These are phyloP conservation scores for Bombus confusus DNA, from an alignment of 1,140 invertebrate species.

Conservation along the genomic window DNA sequence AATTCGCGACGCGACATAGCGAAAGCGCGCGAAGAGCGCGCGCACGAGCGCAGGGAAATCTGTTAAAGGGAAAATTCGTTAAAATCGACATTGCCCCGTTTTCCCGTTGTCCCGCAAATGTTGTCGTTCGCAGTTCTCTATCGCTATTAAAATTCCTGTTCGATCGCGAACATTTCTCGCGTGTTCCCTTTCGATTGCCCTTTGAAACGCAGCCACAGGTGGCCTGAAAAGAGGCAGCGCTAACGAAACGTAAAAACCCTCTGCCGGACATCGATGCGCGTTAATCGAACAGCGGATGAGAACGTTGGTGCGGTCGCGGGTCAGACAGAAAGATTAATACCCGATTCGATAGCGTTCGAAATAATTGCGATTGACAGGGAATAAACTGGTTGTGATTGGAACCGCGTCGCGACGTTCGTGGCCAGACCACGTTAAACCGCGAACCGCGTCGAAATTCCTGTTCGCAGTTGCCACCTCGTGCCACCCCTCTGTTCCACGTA, in stretches of 20 bases:
- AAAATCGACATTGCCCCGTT: too few species aligned
- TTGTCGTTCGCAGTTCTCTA: too few species aligned
- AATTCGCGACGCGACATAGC: too few species aligned
- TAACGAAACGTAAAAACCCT: not conserved
- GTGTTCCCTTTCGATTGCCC: too few species aligned
- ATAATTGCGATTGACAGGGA: conserved; percentile 19
- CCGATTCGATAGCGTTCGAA: not conserved
- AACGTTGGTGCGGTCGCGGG: not conserved
- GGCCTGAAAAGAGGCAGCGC: conserved; percentile 1
- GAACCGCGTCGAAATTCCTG: not conserved
- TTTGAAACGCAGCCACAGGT: conserved; percentile 34
- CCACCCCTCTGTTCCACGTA: not conserved
- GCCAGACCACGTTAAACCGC: not conserved
- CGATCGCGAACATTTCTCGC: not conserved
- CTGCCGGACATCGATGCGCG: not conserved
- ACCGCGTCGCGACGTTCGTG: not conserved
- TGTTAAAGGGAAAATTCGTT: too few species aligned
- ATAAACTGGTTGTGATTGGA: not conserved
- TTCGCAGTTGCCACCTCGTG: not conserved
- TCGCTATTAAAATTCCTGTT: not conserved
- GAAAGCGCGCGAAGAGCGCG: too few species aligned
- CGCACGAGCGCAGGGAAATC: too few species aligned
- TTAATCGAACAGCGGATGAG: not conserved
- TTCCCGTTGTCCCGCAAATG: too few species aligned
- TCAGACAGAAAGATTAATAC: not conserved